phyloP scores from a whole-genome alignment of 2,888 invertebrate species.

The Melanostoma scalare region DNA sequence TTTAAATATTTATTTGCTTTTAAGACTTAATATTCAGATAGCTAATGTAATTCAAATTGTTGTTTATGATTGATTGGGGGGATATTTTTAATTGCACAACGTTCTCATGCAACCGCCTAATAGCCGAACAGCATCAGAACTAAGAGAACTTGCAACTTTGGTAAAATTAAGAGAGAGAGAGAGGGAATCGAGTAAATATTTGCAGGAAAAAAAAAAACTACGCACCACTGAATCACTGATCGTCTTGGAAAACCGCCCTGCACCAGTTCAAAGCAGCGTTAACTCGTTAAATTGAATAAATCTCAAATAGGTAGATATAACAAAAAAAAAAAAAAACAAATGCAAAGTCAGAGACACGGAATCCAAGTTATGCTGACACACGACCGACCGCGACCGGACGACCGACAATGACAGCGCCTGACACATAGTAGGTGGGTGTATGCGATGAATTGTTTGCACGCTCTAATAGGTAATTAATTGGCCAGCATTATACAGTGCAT shows the following conservation, averaged over 20 bases:
- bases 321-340: constrained; percentile 11
- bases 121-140: background rate
- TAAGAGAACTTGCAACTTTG: constrained; percentile 2
- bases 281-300: constrained; percentile 38
- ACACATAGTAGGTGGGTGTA: constrained; percentile 16
- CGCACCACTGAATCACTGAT: constrained; percentile 31
- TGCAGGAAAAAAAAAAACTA: constrained; percentile 34
- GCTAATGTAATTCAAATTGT: constrained; percentile 36
- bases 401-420: constrained; percentile 6
- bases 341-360: constrained; percentile 34
- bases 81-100: constrained; percentile 27
- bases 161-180: constrained; percentile 14
- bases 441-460: constrained; percentile 15
- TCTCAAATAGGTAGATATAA: constrained; percentile 27
- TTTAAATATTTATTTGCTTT: constrained; percentile 10
- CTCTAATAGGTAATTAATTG: constrained; percentile 45
- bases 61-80: constrained; percentile 28
- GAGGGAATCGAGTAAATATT: constrained; percentile 4
- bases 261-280: constrained; percentile 41
- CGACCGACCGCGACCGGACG: background rate
- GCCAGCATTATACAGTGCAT: constrained; percentile 28
- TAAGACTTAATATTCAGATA: constrained; percentile 44
- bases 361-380: constrained; percentile 29
- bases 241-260: constrained; percentile 43
- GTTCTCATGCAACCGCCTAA: background rate